phyloP scores from a whole-genome alignment of 1,140 invertebrate genomes.

The Pachyrhynchus sulphureomaculatus region DNA sequence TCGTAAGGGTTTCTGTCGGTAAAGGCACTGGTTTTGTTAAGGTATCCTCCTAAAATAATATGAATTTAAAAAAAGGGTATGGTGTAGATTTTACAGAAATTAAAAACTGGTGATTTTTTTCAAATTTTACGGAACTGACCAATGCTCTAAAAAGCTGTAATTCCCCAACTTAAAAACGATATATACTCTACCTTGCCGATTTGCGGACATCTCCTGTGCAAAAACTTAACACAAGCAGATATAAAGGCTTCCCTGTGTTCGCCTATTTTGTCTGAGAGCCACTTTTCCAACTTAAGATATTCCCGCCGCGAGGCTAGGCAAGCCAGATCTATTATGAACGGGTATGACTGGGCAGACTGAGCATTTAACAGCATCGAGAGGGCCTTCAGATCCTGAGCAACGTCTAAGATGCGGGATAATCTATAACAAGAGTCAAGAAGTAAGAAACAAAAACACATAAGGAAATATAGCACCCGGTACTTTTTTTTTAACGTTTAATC shows the following conservation, averaged over 20 bases:
- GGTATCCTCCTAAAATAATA: slow-evolving; percentile 12
- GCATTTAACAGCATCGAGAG: slow-evolving; percentile 90
- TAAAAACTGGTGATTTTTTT: too few relatives aligned
- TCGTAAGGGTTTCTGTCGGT: slow-evolving; percentile 84
- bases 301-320: slow-evolving; percentile 94
- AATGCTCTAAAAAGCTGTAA: too few relatives aligned
- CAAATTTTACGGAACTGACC: too few relatives aligned
- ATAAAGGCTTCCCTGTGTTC: slow-evolving; percentile 92
- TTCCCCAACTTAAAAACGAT: too few relatives aligned
- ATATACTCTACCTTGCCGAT: slow-evolving; percentile 62
- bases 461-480: not conserved
- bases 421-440: too few relatives aligned
- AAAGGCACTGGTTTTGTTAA: slow-evolving; percentile 74
- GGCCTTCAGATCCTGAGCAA: slow-evolving; percentile 96
- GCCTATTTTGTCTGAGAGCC: slow-evolving; percentile 93
- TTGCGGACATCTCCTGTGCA: slow-evolving; percentile 84
- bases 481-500: too few relatives aligned
- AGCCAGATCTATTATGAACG: slow-evolving; percentile 96
- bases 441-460: not conserved
- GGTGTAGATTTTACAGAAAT: not conserved
- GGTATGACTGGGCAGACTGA: slow-evolving; percentile 84
- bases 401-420: slow-evolving; percentile 91
- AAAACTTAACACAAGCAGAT: slow-evolving; percentile 80
- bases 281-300: slow-evolving; percentile 98
- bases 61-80: not conserved